These are phyloP conservation scores for Volucella inflata DNA, from an alignment of 2,888 invertebrate species.

Conservation along the genomic window DNA sequence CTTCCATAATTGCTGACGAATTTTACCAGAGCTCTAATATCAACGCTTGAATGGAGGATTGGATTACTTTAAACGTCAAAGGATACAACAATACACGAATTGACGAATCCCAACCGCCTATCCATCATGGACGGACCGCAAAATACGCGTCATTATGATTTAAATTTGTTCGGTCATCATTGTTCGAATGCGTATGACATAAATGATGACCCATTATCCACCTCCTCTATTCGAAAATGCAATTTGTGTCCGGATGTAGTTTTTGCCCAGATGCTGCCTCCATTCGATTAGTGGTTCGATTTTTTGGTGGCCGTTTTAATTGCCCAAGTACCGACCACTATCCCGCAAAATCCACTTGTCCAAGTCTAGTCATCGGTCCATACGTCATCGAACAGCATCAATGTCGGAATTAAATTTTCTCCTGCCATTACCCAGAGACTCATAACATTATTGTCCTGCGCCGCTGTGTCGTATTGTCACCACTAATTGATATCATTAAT, in stretches of 20 bases:
- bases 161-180: slow-evolving; percentile 31
- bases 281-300: slow-evolving; percentile 20
- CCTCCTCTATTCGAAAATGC: no score
- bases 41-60: no score
- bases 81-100: slow-evolving; percentile 4
- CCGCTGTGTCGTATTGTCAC: slow-evolving; percentile 2
- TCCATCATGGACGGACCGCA: slow-evolving; percentile 33
- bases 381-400: neutral
- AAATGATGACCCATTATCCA: slow-evolving; percentile 30
- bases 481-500: slow-evolving; percentile 11
- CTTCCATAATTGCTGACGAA: no score
- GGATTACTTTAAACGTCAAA: neutral
- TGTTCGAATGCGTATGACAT: neutral
- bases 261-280: neutral
- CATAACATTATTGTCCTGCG: slow-evolving; percentile 8
- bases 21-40: no score
- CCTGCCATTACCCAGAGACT: neutral
- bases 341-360: no score
- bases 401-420: neutral
- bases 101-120: slow-evolving; percentile 10
- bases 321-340: no score
- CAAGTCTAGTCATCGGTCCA: no score
- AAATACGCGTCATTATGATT: slow-evolving; percentile 31
- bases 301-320: neutral
- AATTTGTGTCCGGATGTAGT: neutral